Percentiles rank a stretch among this genome's conserved stretches.
phyloP scores from a whole-genome alignment of 2,888 invertebrate genomes.

The Allygus modestus region DNA sequence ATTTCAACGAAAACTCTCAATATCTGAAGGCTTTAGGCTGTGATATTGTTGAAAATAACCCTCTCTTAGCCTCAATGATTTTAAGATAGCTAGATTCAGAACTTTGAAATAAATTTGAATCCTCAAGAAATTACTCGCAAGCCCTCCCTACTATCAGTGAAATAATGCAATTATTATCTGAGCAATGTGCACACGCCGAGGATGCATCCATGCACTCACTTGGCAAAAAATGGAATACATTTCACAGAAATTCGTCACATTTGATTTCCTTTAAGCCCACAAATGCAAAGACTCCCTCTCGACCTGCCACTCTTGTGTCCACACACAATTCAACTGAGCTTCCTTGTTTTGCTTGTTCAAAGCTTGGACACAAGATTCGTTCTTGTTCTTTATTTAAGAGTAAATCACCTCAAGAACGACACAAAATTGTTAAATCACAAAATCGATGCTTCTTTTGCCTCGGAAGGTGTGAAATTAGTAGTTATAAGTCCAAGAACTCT shows the following conservation, averaged over 20 bases:
- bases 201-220: not conserved
- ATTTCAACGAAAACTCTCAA: slow-evolving; percentile 11
- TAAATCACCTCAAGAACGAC: not conserved
- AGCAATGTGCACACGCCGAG: not conserved
- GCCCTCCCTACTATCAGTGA: not conserved
- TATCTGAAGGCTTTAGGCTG: not conserved
- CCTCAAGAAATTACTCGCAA: not conserved
- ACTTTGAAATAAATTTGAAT: slow-evolving; percentile 14
- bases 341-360: slow-evolving; percentile 16
- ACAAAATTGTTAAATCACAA: not conserved
- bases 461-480: not conserved
- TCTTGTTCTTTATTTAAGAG: not conserved
- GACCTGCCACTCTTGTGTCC: not conserved
- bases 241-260: not conserved
- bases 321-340: not conserved
- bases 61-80: not conserved
- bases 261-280: not conserved
- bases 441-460: not conserved
- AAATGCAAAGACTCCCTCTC: not conserved
- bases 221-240: not conserved
- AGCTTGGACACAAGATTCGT: not conserved
- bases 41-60: slow-evolving; percentile 16
- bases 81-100: not conserved
- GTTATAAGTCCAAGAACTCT: not conserved
- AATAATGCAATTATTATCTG: slow-evolving; percentile 3